Evolutionary conservation across 2,888 invertebrate species (phyloP).

Genomic region (Scrobipalpa costella): DNA sequence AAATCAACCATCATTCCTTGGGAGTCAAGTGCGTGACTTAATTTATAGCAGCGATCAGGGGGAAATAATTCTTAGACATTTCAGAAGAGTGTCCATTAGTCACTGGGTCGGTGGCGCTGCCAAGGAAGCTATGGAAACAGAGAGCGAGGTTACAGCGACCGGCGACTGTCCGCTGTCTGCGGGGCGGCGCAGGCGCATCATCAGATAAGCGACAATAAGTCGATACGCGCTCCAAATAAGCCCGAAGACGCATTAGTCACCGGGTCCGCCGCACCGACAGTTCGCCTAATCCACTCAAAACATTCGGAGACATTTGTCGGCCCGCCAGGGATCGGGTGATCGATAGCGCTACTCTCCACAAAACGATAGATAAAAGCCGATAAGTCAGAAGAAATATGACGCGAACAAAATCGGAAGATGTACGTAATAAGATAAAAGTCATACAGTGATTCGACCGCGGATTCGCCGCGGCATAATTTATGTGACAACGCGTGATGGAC

Average conservation of each 20-base stretch:
- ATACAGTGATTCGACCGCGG: constrained; percentile 81
- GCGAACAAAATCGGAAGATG: constrained; percentile 82
- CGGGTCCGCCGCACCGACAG: constrained; percentile 58
- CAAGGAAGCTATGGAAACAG: constrained; percentile 39
- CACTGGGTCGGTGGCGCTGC: constrained; percentile 51
- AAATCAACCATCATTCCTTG: constrained; percentile 61
- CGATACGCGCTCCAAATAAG: constrained; percentile 75
- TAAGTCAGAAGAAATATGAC: constrained; percentile 81
- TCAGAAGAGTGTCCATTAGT: constrained; percentile 66
- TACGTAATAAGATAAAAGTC: constrained; percentile 82
- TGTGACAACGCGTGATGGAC: constrained; percentile 81
- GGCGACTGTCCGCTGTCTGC: constrained; percentile 27
- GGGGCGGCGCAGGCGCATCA: constrained; percentile 52
- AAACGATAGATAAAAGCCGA: constrained; percentile 80
- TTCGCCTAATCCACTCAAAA: constrained; percentile 79
- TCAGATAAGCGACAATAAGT: constrained; percentile 77
- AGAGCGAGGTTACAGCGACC: constrained; percentile 33
- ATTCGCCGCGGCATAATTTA: constrained; percentile 82
- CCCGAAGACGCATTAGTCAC: constrained; percentile 69
- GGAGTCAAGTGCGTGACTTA: constrained; percentile 69
- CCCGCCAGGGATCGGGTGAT: constrained; percentile 71
- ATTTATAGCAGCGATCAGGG: constrained; percentile 70
- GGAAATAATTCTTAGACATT: constrained; percentile 67
- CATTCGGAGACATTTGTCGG: constrained; percentile 79
- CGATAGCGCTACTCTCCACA: constrained; percentile 78